Evolutionary conservation across 1,140 invertebrate genomes (phyloP), one percentile per base, ranked within the genome.

Genomic region (Odontomachus brunneus): DNA sequence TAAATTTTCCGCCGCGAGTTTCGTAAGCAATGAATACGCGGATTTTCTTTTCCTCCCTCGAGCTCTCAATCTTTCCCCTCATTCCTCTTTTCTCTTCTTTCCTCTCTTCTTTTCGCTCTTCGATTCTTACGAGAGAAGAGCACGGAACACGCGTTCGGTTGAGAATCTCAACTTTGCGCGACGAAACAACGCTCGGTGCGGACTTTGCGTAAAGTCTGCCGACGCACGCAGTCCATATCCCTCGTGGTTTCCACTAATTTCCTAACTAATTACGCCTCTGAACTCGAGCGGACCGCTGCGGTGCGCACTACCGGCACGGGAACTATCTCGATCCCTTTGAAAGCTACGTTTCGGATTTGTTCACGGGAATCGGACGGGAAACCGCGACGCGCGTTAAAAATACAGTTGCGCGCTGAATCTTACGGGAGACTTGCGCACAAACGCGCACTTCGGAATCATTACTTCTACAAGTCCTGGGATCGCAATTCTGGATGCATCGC

Each of bases 181-280:
- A 12, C 22, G 38, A 9, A 73, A 48, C 26, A 76, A n/a, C n/a
- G 60, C 44, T 24, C 33, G 29, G 66, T 76, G 33, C 44, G 15
- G 29, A 49, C 49, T 76, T 44, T 67, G 60, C 73, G 60, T 76
- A 38, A 76, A 76, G 48, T 76, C 60, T 75, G 73, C 48, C 26
- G 38, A 44, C 29, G 75, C 44, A 53, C 66, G 74, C 74, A 76
- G 44, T 55, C 69, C 69, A 82, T 67, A 53, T 26, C 62, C 59
- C 55, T 62, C 63, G 82, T 22, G 84, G 88, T 89, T 89, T 87
- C 57, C 83, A 60, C 82, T 84, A 89, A 90, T 90, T 90, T 90
- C 75, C 51, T 87, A 84, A 89, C 85, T 90, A 89, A 90, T 90
- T 86, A 89, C 87, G 84, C 89, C 78, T 66, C 81, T 55, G 53